Base-by-base conservation (phyloP, 1,140 invertebrate species). In the Aphaenogaster rudis region DNA sequence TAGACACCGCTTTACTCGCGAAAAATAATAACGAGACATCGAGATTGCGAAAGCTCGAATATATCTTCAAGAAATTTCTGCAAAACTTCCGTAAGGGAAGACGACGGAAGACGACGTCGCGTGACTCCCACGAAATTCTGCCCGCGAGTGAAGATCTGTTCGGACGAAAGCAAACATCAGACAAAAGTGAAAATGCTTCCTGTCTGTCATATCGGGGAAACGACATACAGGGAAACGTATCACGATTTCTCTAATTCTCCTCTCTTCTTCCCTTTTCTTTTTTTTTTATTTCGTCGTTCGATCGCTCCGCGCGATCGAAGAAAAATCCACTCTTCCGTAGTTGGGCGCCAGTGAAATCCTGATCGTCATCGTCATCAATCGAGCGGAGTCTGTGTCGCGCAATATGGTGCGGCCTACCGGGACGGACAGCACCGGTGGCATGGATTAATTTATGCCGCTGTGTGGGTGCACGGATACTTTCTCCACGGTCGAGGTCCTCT, bases 381-480 rank as follows among this genome's bases (percentile, higher is more conserved):
- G 82, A 74, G 33, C 17, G n/a, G 36, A 79, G 48, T 78, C 57
- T 78, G 72, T 45, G 8, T 42, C 48, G 57, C 8, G 45, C 76
- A 72, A 76, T 88, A 59, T 36, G 45, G 15, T 63, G n/a, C 45
- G 57, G 9, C 21, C 48, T 66, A 74, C 17, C 66, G 33, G 66
- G 48, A 71, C 72, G 15, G 54, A 17, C 57, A 71, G 54, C 48
- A 69, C 74, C 74, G 21, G 54, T 81, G 76, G 39, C 61, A 86
- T 57, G 64, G 66, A 88, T 91, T 91, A 89, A 89, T 89, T 91
- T 86, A 88, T 90, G 15, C 45, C 36, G 39, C 21, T 52, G 91
- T 87, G 87, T 88, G 80, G 84, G 90, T 90, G 82, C 79, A 89
- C 17, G 79, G 74, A 85, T 76, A 92, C 91, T 92, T 92, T 92